phyloP scores from a whole-genome alignment of 1,140 invertebrate species.

The Agrypnia vestita region DNA sequence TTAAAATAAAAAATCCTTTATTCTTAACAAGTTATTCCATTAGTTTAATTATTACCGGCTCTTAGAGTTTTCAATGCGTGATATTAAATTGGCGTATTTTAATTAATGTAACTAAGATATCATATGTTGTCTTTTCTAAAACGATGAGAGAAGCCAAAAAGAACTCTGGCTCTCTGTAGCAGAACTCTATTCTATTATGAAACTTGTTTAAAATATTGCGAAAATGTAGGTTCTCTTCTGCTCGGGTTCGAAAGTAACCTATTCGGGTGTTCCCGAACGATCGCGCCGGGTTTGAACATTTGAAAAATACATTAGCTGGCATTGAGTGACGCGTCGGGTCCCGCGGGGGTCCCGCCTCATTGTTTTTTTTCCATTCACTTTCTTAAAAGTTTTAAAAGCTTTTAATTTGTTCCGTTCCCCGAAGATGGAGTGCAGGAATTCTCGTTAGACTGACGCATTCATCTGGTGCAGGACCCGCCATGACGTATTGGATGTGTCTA shows the following conservation, averaged over 20 bases:
- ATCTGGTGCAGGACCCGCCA: conserved; percentile 49
- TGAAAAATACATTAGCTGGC: conserved; percentile 61
- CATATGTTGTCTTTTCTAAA: too few relatives aligned
- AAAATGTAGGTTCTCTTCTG: neutral
- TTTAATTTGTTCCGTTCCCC: conserved; percentile 59
- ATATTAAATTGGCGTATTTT: too few relatives aligned
- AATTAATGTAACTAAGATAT: too few relatives aligned
- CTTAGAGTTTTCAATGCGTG: too few relatives aligned
- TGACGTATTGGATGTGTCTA: conserved; percentile 51
- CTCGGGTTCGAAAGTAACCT: conserved; percentile 1
- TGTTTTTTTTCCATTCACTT: conserved; percentile 57
- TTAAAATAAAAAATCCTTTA: too few relatives aligned
- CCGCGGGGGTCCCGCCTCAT: conserved; percentile 47
- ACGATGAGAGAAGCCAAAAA: too few relatives aligned
- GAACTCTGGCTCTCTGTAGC: too few relatives aligned
- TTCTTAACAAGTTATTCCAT: too few relatives aligned
- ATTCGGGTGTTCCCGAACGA: conserved; percentile 16
- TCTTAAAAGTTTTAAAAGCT: conserved; percentile 59
- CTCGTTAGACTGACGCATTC: conserved; percentile 55
- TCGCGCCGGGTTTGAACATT: conserved; percentile 43
- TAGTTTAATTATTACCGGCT: too few relatives aligned
- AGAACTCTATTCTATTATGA: too few relatives aligned
- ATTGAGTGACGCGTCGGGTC: conserved; percentile 56
- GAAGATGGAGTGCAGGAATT: conserved; percentile 55
- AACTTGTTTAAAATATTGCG: too few relatives aligned